Base-by-base conservation (phyloP, 1,140 invertebrate genomes). In the Andrena cerasifolii region DNA sequence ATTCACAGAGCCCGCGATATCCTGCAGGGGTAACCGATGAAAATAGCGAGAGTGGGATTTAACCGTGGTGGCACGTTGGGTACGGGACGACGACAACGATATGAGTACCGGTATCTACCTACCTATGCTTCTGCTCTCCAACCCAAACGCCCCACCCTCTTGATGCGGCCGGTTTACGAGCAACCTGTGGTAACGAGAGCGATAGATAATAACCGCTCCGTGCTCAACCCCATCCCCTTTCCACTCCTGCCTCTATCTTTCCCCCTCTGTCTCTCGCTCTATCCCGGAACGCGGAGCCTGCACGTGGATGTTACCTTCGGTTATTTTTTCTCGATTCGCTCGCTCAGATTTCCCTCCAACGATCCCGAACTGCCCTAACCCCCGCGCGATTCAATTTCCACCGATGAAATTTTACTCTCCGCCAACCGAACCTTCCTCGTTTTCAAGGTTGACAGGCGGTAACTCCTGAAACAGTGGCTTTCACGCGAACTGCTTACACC, bases 121-220 rank as follows among this genome's bases (percentile, higher is more conserved):
- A 89, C 87, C 87, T 87, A 87, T 88, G 81, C 84, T 79, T 86
- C 79, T 83, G 72, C 82, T 76, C 80, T 86, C 76, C 78, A 81
- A 80, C 84, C 78, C 73, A 63, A 72, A 80, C 80, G 80, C 82
- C 86, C 83, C 88, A 83, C 84, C 84, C 88, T 80, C 78, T 85
- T 80, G 88, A 90, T 89, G 89, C 87, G 90, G 89, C 89, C 91
- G 90, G 89, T 93, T 93, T 93, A 93, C 92, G 92, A 93, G 91
- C 91, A 92, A 92, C 92, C 92, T 93, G 92, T 93, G 92, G 92
- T 93, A 92, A 93, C 92, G 91, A 93, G 91, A 92, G 90, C 91
- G 91, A 93, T 93, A 92, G 92, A 93, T 93, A 93, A 93, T 92
- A 93, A 93, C 91, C 89, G 91, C 87, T 90, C 88, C 89, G 86